Evolutionary conservation across 1,140 invertebrate species (phyloP).

Genomic region (Galleria mellonella): DNA sequence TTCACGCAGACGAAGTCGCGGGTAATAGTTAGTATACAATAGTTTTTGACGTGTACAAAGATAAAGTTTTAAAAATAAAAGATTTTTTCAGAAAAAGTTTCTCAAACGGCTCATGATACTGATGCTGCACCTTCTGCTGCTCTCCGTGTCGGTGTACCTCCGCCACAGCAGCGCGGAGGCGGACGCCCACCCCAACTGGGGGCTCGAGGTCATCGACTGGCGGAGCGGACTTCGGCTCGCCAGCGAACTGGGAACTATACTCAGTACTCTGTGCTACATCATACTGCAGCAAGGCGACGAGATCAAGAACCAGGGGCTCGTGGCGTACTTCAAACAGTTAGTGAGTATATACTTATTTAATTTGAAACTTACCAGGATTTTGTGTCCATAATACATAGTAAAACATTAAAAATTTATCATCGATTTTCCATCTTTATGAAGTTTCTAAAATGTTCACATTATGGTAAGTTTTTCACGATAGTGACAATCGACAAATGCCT

Average conservation of each 20-base stretch:
- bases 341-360: too few species aligned
- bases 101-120: conserved; percentile 91
- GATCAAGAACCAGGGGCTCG: conserved; percentile 93
- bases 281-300: conserved; percentile 94
- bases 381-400: too few species aligned
- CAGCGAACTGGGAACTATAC: conserved; percentile 89
- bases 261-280: conserved; percentile 91
- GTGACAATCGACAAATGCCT: too few species aligned
- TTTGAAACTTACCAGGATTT: too few species aligned
- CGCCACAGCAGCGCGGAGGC: conserved; percentile 80
- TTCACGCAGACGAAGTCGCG: too few species aligned
- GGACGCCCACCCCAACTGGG: conserved; percentile 52
- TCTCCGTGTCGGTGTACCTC: conserved; percentile 93
- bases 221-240: conserved; percentile 79
- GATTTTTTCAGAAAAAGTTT: conserved; percentile 85
- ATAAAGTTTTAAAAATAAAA: too few species aligned
- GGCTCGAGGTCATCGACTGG: conserved; percentile 47
- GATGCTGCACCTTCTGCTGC: conserved; percentile 88
- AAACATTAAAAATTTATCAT: too few species aligned
- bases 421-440: too few species aligned
- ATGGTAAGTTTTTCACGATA: too few species aligned
- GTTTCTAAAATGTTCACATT: too few species aligned
- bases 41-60: too few species aligned
- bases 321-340: conserved; percentile 93
- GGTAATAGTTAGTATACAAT: too few species aligned